These are phyloP conservation scores for Eutrigla gurnardus DNA, from an alignment of 2,797 vertebrate genomes.

Conservation along the genomic window DNA sequence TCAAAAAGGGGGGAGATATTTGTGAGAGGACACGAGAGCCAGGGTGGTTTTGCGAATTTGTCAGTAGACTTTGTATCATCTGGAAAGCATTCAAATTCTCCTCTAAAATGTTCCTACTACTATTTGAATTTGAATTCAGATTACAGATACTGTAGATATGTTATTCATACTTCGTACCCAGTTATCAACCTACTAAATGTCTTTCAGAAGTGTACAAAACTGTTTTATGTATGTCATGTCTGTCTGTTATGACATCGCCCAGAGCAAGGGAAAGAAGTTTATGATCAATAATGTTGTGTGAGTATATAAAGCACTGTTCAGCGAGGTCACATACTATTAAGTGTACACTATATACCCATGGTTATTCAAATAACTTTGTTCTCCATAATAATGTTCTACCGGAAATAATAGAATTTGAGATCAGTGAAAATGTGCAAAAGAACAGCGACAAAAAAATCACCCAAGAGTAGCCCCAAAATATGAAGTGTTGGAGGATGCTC, in stretches of 20 bases:
- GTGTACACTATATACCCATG: background rate
- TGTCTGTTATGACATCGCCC: slow-evolving; percentile 1
- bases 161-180: background rate
- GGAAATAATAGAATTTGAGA: background rate
- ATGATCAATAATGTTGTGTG: slow-evolving; percentile 5
- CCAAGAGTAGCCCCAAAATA: background rate
- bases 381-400: background rate
- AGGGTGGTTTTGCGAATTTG: slow-evolving; percentile 1
- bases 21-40: slow-evolving; percentile 8
- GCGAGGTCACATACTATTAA: slow-evolving; percentile 1
- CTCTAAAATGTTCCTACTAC: background rate
- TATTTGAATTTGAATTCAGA: background rate
- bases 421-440: background rate
- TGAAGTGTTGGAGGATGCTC: background rate
- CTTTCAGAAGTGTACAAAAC: background rate
- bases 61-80: slow-evolving; percentile 17
- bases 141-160: background rate
- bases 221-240: background rate
- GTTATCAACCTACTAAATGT: background rate
- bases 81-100: background rate
- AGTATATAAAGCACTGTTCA: background rate
- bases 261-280: background rate
- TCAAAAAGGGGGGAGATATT: background rate
- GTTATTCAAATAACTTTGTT: background rate
- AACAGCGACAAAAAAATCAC: background rate